Evolutionary conservation across 2,797 vertebrate species (phyloP).

Genomic region (Crenuchus spilurus): DNA sequence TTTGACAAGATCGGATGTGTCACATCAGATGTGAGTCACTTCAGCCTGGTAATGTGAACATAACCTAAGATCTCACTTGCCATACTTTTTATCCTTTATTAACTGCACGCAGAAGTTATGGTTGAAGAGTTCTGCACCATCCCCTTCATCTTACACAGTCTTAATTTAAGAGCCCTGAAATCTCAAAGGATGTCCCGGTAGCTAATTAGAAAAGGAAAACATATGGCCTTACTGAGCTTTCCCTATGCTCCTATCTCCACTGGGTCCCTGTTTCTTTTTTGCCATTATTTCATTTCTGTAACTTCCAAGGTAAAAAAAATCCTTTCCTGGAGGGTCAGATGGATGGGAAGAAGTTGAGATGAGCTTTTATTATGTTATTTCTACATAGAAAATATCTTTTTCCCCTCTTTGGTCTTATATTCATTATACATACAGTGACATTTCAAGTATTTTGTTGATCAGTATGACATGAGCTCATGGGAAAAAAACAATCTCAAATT

Average conservation of each 20-base stretch:
- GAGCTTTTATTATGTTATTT: not conserved
- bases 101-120: not conserved
- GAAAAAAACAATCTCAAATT: too few relatives aligned
- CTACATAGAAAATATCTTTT: not conserved
- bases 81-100: not conserved
- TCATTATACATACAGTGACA: too few relatives aligned
- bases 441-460: too few relatives aligned
- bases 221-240: not conserved
- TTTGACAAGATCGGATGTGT: too few relatives aligned
- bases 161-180: constrained; percentile 40
- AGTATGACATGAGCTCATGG: too few relatives aligned
- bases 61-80: not conserved
- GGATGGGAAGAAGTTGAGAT: not conserved
- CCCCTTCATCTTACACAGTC: constrained; percentile 5
- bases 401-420: not conserved
- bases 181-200: constrained; percentile 30
- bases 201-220: constrained; percentile 41
- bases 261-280: not conserved
- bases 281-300: not conserved
- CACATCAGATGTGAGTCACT: too few relatives aligned
- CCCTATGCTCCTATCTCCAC: too few relatives aligned
- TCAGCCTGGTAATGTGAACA: too few relatives aligned
- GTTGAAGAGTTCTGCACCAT: not conserved
- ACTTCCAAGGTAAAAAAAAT: not conserved
- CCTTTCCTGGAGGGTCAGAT: not conserved